Evolutionary conservation across 2,888 invertebrate species (phyloP), one percentile per base, ranked within the genome.

Genomic region (Xanthorhoe spadicearia): DNA sequence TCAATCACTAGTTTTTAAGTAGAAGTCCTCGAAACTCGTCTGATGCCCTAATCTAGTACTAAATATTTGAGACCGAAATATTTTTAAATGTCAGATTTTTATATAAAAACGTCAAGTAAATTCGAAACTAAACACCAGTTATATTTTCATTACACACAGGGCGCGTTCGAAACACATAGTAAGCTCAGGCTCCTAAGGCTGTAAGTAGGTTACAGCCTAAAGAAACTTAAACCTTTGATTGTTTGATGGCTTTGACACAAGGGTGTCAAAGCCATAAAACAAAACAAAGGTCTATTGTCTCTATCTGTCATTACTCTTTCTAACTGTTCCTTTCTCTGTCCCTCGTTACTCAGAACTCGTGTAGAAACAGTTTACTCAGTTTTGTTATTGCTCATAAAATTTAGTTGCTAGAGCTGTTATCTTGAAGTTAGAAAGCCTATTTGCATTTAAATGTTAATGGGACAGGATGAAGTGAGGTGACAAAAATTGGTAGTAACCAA

Each of bases 341-440:
- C 23, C 43, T 46, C 17, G 46, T 4, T 48, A 15, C 48, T 48
- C 17, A 48, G 15, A 48, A n/a, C 13, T 38, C 4, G 15, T 17
- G 48, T 48, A 23, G 15, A 46, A 28, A 49, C 51, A 49, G 58
- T 50, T 58, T 15, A 51, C 38, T 23, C 23, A 51, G 49, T 52
- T 52, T 43, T 43, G 38, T 59, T 59, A 59, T 51, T 52, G 19
- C 52, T 63, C 57, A 28, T 63, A 57, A 51, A 63, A 58, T 64
- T 10, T 58, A 17, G 23, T 58, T 52, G 35, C 28, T 48, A 3
- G 38, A 50, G 18, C 51, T 52, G 51, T 57, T 56, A 56, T 53
- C 46, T 46, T 53, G 28, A 61, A 56, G 50, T 62, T 62, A 43
- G 50, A 52, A 56, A 35, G 23, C 52, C 32, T 32, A 56, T 57